Evolutionary conservation across 2,888 invertebrate species (phyloP), one percentile per base, ranked within the genome.

Genomic region (Bembecia ichneumoniformis): DNA sequence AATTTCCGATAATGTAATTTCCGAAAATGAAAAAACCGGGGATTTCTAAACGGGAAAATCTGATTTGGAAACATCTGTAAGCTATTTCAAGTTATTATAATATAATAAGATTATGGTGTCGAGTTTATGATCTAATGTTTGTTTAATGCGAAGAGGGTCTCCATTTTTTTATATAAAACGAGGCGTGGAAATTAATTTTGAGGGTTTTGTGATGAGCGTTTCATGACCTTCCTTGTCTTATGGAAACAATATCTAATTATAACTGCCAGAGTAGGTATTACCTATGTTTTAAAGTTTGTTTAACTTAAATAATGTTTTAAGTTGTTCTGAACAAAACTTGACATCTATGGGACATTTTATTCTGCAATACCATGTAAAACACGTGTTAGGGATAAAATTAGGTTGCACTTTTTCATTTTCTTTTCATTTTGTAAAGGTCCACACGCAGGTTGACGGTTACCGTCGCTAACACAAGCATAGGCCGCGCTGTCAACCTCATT

Each of bases 1-100:
- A 86, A 86, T 84, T 78, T 71, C 70, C 68, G 71, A 76, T 81
- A 80, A 81, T 78, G 75, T 80, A 81, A 82, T 84, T 79, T 82
- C 66, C 68, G 67, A 65, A 74, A 73, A 79, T 79, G 84, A 84
- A 84, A 86, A 28, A 84, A 84, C 78, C 79, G 77, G 77, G 79
- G 80, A 64, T 71, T 68, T 67, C 55, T 58, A 55, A 54, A 51
- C 60, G 58, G 55, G 58, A 58, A 71, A 75, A 77, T 81, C 75
- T 77, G 82, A 82, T 83, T 82, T 79, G 69, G 66, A 84, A 84
- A 82, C 81, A 82, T 81, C 74, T 77, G 76, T 77, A 81, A 83
- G 80, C 77, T 82, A 80, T 80, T 81, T 79, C 63, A 68, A 69
- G 73, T 73, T 79, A 80, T 81, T 79, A 82, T 77, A 77, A 76